Conservation (phyloP, 2,888 invertebrate genomes). For the Abrostola triplasia region DNA sequence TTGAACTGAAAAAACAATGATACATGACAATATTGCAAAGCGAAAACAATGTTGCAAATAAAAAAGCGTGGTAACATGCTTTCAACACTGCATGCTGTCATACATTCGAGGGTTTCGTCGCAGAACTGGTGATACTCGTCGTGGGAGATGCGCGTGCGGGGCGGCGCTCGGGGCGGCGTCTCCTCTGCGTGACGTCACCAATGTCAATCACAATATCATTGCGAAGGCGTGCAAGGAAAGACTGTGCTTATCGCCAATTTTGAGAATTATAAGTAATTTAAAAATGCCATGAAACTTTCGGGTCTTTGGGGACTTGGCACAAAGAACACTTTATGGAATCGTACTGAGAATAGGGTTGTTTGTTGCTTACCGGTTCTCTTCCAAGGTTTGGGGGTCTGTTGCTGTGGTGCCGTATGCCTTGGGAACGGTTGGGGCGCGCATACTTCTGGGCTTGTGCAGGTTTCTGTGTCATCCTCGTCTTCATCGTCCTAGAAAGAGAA, state of each 20-base stretch:
- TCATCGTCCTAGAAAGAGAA: slow-evolving; percentile 78
- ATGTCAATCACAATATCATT: slow-evolving; percentile 49
- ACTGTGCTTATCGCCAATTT: slow-evolving; percentile 58
- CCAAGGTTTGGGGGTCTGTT: slow-evolving; percentile 84
- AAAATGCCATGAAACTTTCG: not conserved
- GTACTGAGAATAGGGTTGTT: not conserved
- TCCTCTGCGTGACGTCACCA: slow-evolving; percentile 66
- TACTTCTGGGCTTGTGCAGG: slow-evolving; percentile 79
- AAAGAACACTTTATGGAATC: not conserved
- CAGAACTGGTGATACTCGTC: slow-evolving; percentile 94
- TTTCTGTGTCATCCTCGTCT: slow-evolving; percentile 85
- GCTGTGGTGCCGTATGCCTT: slow-evolving; percentile 76
- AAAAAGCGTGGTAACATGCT: slow-evolving; percentile 77
- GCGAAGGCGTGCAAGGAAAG: slow-evolving; percentile 65
- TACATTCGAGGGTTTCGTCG: slow-evolving; percentile 94
- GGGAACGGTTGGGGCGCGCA: slow-evolving; percentile 84
- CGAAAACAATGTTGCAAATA: slow-evolving; percentile 56
- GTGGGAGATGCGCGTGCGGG: slow-evolving; percentile 89
- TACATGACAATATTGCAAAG: slow-evolving; percentile 51
- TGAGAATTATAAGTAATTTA: not conserved
- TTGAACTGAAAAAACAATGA: slow-evolving; percentile 51
- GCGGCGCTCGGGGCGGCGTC: slow-evolving; percentile 81
- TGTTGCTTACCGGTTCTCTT: slow-evolving; percentile 82
- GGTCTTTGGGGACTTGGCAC: not conserved
- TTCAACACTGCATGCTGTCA: slow-evolving; percentile 72